Evolutionary conservation across 37 sponge, comb jelly and placozoan genomes (phyloP), one percentile per base, ranked within the genome.

Genomic region (Hormiphora californensis): DNA sequence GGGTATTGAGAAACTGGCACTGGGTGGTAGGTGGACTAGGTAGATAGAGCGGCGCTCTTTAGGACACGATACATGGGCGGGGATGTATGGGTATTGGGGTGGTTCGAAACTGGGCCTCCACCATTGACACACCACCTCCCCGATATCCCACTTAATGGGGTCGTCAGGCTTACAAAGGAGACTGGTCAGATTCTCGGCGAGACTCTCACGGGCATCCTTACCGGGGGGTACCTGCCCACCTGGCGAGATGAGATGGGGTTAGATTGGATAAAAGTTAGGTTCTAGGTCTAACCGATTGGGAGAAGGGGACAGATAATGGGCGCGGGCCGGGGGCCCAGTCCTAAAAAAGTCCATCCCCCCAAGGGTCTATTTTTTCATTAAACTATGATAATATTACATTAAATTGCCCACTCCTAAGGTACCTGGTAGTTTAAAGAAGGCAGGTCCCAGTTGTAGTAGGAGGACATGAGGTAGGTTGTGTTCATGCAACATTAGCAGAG

Each of bases 401-500:
- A 46, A 8, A 8, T 46, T 8, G 51, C 51, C 8, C 11, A 17
- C 12, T 46, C 11, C 8, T 17, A 12, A 46, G n/a, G 40, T 4
- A 73, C 81, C 81, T n/a, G 81, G 81, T 19, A 73, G 81, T 41
- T 73, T 73, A 46, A 73, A 73, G 81, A 73, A 73, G 12, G 81
- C 81, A 43, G 81, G 21, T 39, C 81, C 81, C 30, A 73, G 81
- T 33, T 73, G 81, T 3, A 73, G 25, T 27, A 73, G 46, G 3
- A 73, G 81, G 44, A 73, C 68, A 39, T 67, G 68, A 3, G 81
- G 81, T 41, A 73, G 81, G 2, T 73, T 73, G 81, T 73, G 81
- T 73, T 73, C 81, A 46, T 73, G 81, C 8, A 73, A 28, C 81
- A 73, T 23, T 30, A 73, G 23, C 81, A 73, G 43, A 1, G 81